Conservation (phyloP, 1,140 invertebrate species). For the Tetragnatha versicolor region DNA sequence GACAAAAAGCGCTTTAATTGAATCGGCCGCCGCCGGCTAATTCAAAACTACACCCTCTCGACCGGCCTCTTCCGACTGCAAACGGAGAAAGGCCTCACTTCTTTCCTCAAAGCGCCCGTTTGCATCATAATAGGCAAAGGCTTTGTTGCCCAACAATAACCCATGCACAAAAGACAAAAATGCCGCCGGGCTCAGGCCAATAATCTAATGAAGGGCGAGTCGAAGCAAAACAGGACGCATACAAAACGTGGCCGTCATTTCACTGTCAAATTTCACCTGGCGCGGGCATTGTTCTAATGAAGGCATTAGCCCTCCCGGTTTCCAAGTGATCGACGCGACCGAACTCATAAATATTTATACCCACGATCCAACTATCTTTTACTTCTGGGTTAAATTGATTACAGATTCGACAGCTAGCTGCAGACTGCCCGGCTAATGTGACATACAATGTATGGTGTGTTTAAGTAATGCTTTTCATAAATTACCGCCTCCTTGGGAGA, state of each 20-base stretch:
- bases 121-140: constrained; percentile 26
- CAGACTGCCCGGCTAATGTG: constrained; percentile 22
- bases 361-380: constrained; percentile 42
- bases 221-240: constrained; percentile 36
- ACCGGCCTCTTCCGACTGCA: neutral
- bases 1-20: constrained; percentile 17
- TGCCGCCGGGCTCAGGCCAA: neutral
- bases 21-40: constrained; percentile 15
- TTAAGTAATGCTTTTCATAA: constrained; percentile 49
- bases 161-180: constrained; percentile 41
- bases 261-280: constrained; percentile 52
- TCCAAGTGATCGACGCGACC: constrained; percentile 21
- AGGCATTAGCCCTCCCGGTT: constrained; percentile 40
- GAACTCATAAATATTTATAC: constrained; percentile 49
- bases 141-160: constrained; percentile 26
- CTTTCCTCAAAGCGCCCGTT: neutral
- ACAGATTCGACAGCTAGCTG: constrained; percentile 38
- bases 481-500: neutral
- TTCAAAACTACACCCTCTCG: constrained; percentile 25
- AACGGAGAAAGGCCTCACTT: neutral
- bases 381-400: constrained; percentile 51
- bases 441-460: constrained; percentile 48
- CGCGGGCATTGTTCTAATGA: constrained; percentile 47
- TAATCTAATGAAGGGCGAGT: constrained; percentile 36
- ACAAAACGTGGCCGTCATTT: constrained; percentile 46